Evolutionary conservation across 2,113 vertebrate genomes (phyloP), one percentile per base, ranked within the genome.

Genomic region (Cygnus atratus): DNA sequence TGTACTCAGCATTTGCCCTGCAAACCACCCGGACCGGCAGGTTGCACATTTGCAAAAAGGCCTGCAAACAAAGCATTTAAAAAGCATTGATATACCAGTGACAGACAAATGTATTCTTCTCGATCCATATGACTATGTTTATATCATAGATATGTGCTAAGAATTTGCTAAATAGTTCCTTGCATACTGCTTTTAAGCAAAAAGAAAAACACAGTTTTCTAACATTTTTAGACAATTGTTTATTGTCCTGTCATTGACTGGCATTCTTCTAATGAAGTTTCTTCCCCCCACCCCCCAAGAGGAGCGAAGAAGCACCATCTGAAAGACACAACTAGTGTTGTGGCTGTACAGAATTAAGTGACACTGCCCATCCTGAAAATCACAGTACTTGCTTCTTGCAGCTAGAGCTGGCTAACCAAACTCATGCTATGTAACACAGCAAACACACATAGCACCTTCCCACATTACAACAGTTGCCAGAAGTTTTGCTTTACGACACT

Each of bases 11-110:
- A 91, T 98, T 98, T 95, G 98, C 97, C 97, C 98, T 98, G 96
- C 98, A 98, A 96, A 98, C 98, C 97, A 98, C 98, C 96, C 95
- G 98, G 97, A 99, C 37, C 95, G 98, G 98, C 98, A 99, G 97
- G 97, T 98, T 99, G 98, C 98, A 98, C 98, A 99, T 99, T 97
- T 98, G 98, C 97, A 99, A 97, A 98, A 98, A 98, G 66, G 98
- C 97, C 98, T 98, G 98, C 65, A 98, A 98, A 97, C 79, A 96
- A 94, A 98, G 1, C 95, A 87, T 91, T 94, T 94, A 68, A 88
- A 87, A 93, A 95, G 68, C 76, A 85, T 82, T 90, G 79, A 88
- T 94, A 91, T 37, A 80, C 21, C 90, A 71, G 70, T 88, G 55
- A 77, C 92, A 96, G 94, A 91, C 24, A 79, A 91, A 88, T 6